Conservation (phyloP, 2,888 invertebrate genomes). For the Chrysolina haemoptera region DNA sequence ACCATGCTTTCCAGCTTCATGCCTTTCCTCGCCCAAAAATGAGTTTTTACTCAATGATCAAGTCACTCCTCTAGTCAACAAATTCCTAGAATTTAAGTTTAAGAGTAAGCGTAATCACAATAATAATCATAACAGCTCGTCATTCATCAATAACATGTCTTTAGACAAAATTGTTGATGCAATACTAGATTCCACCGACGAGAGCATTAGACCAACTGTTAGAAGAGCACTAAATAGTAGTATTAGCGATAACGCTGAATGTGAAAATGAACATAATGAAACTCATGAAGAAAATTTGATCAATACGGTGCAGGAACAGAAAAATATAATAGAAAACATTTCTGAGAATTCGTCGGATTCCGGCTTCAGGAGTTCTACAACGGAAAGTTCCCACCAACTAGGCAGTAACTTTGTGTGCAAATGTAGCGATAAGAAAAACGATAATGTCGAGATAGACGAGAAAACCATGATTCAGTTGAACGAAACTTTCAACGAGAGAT, state of each 20-base stretch:
- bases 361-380: conserved; percentile 64
- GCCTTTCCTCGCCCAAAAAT: conserved; percentile 37
- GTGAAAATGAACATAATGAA: conserved; percentile 60
- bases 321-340: conserved; percentile 41
- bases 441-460: conserved; percentile 49
- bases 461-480: conserved; percentile 66
- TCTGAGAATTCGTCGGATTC: conserved; percentile 65
- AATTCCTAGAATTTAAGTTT: conserved; percentile 75
- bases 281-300: conserved; percentile 62
- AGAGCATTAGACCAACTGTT: conserved; percentile 66
- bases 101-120: conserved; percentile 66
- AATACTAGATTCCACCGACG: conserved; percentile 74
- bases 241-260: conserved; percentile 54
- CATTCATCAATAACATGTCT: conserved; percentile 73
- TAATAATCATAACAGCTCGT: conserved; percentile 70
- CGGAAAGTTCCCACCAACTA: conserved; percentile 61
- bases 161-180: conserved; percentile 77
- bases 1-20: conserved; percentile 47
- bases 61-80: conserved; percentile 76
- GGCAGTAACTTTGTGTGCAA: conserved; percentile 63
- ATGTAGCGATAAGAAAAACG: conserved; percentile 58
- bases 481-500: conserved; percentile 66
- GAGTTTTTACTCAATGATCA: conserved; percentile 57
- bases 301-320: conserved; percentile 57
- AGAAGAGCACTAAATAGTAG: conserved; percentile 50